Percentiles rank a stretch among this genome's conserved stretches.
Conservation (phyloP, 2,888 invertebrate genomes). For the Neoitamus cyanurus region DNA sequence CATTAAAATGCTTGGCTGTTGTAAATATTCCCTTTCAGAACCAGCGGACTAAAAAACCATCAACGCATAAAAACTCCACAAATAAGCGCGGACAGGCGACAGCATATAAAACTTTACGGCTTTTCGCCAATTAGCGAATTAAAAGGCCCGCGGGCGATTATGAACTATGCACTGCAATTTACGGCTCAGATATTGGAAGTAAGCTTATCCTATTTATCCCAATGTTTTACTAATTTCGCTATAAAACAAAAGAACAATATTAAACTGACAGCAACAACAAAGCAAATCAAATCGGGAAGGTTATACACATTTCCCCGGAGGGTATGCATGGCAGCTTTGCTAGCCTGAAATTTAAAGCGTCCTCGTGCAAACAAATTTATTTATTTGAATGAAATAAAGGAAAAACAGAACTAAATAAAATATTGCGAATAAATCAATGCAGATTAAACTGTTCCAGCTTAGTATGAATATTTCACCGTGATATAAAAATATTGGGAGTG, state of each 20-base stretch:
- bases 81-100: not conserved
- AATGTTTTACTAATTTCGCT: not conserved
- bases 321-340: not conserved
- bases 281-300: not conserved
- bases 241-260: not conserved
- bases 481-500: not conserved
- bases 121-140: not conserved
- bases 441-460: not conserved
- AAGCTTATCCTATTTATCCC: not conserved
- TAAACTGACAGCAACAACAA: not conserved
- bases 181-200: not conserved
- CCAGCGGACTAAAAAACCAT: not conserved
- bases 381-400: not conserved
- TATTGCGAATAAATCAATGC: not conserved
- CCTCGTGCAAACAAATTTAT: not conserved
- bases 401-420: not conserved
- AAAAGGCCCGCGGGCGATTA: not conserved
- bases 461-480: not conserved
- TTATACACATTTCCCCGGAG: not conserved
- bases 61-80: not conserved
- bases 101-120: not conserved
- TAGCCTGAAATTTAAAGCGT: not conserved
- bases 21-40: not conserved
- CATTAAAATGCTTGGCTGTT: not conserved
- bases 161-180: not conserved